Evolutionary conservation across 2,888 invertebrate species (phyloP), one percentile per base, ranked within the genome.

Genomic region (Drosophila limbata): DNA sequence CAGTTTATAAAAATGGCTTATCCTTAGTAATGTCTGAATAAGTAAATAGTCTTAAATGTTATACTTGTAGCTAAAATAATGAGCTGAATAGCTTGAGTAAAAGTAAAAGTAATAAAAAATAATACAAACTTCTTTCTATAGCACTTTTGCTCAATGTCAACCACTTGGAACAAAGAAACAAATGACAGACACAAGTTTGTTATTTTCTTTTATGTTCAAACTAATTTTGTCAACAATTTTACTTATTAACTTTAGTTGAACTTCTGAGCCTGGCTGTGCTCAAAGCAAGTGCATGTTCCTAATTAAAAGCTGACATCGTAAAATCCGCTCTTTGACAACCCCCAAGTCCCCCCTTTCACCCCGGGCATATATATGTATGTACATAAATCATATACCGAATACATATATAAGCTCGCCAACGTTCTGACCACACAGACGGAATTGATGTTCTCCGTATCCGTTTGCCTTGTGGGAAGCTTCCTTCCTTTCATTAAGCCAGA

Each of bases 171-270:
- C 40, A 60, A 21, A 15, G 42, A 21, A 44, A 25, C 35, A 8
- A 51, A 52, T 40, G 51, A 51, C 42, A 28, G 21, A 31, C 9
- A n/a, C 47, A 53, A 68, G 15, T 31, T 31, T 17, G 28, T 40
- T 37, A 33, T 55, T 31, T n/a, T 33, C 11, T 56, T 35, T 52
- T 63, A 37, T 63, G 44, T 33, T 45, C 13, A 31, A 42, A 47
- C 39, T 59, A 59, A 65, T 69, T 25, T 47, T 50, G 57, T 39
- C 8, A 64, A 56, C 55, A 37, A 56, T 57, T 52, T 73, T 55
- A 52, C 51, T 65, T 73, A 76, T 62, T 77, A 76, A 77, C 76
- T 77, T 77, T 76, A 51, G 73, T 45, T 73, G 69, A 77, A 69
- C 69, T 59, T 48, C n/a, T 42, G 33, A 66, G 57, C 42, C 48